Percentiles rank a stretch among this genome's conserved stretches.
Evolutionary conservation across 2,113 vertebrate species (phyloP).

Genomic region (Sylvia atricapilla): DNA sequence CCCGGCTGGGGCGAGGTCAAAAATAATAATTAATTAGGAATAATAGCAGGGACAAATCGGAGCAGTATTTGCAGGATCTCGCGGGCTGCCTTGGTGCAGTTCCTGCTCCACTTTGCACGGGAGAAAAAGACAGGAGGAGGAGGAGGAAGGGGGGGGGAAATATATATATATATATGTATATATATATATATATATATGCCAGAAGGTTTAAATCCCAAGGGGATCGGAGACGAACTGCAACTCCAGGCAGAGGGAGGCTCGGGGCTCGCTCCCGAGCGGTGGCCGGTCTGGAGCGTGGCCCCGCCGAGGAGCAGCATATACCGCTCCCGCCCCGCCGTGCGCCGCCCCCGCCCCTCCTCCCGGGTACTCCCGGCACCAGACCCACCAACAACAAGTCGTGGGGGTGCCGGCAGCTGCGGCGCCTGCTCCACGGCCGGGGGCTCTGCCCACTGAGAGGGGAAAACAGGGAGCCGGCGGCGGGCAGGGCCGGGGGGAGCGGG

Average conservation of each 20-base stretch:
- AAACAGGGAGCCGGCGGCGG: background rate
- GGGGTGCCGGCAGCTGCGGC: constrained; percentile 1
- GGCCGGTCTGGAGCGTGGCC: constrained; percentile 34
- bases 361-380: constrained; percentile 18
- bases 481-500: background rate
- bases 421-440: background rate
- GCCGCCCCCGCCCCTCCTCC: constrained; percentile 49
- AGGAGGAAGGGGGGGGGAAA: background rate
- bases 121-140: background rate
- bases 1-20: background rate
- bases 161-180: background rate
- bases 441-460: background rate
- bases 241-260: background rate
- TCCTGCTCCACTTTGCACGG: constrained; percentile 45
- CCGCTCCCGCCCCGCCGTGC: constrained; percentile 25
- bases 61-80: constrained; percentile 22
- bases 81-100: constrained; percentile 30
- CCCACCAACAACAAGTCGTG: constrained; percentile 27
- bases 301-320: constrained; percentile 9
- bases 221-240: constrained; percentile 46
- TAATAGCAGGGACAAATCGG: constrained; percentile 3
- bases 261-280: background rate
- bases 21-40: constrained; percentile 26
- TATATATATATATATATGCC: background rate
- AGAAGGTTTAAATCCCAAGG: constrained; percentile 45